These are phyloP conservation scores for Pyrrhia umbra DNA, from an alignment of 2,888 invertebrate species.

Conservation along the genomic window DNA sequence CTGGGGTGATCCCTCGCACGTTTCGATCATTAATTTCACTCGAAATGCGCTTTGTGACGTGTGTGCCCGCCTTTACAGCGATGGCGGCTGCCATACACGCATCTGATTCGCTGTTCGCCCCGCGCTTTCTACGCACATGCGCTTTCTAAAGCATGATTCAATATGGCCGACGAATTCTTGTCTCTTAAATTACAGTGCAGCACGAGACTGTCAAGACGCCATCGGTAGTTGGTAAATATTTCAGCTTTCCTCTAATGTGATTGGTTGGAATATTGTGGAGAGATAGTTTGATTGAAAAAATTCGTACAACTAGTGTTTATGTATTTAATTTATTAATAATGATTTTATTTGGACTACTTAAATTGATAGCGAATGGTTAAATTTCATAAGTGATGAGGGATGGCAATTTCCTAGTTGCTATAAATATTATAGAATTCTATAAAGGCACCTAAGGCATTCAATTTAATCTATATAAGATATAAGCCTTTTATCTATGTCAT, in stretches of 20 bases:
- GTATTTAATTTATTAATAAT: too few relatives aligned
- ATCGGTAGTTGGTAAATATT: constrained; percentile 24
- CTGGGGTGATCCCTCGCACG: constrained; percentile 33
- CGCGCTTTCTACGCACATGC: constrained; percentile 81
- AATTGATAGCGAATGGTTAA: too few relatives aligned
- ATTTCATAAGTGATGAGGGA: too few relatives aligned
- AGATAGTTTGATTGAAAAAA: neutral
- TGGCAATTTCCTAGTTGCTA: too few relatives aligned
- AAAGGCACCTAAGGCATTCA: too few relatives aligned
- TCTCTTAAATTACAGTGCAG: constrained; percentile 37
- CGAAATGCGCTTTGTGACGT: constrained; percentile 57
- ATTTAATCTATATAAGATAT: too few relatives aligned
- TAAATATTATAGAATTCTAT: too few relatives aligned
- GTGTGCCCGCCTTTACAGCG: constrained; percentile 77
- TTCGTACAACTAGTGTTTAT: too few relatives aligned
- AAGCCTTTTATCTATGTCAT: too few relatives aligned
- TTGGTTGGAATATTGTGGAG: constrained; percentile 23
- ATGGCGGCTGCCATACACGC: constrained; percentile 76
- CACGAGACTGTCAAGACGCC: constrained; percentile 6
- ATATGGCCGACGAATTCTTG: constrained; percentile 70
- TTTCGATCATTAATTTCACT: constrained; percentile 67
- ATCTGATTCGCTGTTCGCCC: constrained; percentile 75
- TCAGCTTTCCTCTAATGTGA: constrained; percentile 2
- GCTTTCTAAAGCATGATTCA: constrained; percentile 70
- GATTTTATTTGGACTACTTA: too few relatives aligned